Evolutionary conservation across 2,113 vertebrate species (phyloP), one percentile per base, ranked within the genome.

Genomic region (Amia ocellicauda): DNA sequence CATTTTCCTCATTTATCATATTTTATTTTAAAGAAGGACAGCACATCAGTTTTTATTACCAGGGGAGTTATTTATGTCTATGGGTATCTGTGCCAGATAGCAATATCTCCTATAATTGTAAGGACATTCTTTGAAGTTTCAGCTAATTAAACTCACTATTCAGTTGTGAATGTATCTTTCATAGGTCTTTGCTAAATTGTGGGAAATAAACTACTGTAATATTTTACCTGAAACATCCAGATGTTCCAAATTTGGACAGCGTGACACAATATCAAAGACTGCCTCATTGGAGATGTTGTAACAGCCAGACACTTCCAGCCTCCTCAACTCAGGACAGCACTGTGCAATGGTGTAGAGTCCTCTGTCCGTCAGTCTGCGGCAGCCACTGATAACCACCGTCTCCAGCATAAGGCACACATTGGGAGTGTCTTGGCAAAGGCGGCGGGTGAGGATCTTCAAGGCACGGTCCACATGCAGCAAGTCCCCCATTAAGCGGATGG

Each of bases 331-430:
- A 0, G 97, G 97, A 69, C 96, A 98, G 82, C 94, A 93, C 78
- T 94, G 95, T 14, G 96, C 96, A 58, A 99, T 91, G 68, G 91
- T 90, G 61, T 91, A 93, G 28, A 99, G 94, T 28, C 96, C 96
- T 13, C 97, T 91, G 86, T 99, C 96, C 0, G 93, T 98, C 72
- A 99, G 94, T 84, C 95, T 84, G 77, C 93, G 89, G 87, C 96
- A 98, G 85, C 96, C 92, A 56, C 87, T 94, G 62, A 89, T 89
- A 55, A 93, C 87, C 61, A 99, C 92, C 0, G 89, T 93, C 82
- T 99, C 96, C 89, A 99, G 81, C 82, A 96, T 96, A 74, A 99
- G 93, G 70, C 97, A 99, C 56, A 99, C 96, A 52, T 95, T 97
- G 2, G 97, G 97, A 0, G 96, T 99, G 84, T 99, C 96, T 83